Evolutionary conservation across 2,113 vertebrate genomes (phyloP), one percentile per base, ranked within the genome.

Genomic region (Herpetotheres cachinnans): DNA sequence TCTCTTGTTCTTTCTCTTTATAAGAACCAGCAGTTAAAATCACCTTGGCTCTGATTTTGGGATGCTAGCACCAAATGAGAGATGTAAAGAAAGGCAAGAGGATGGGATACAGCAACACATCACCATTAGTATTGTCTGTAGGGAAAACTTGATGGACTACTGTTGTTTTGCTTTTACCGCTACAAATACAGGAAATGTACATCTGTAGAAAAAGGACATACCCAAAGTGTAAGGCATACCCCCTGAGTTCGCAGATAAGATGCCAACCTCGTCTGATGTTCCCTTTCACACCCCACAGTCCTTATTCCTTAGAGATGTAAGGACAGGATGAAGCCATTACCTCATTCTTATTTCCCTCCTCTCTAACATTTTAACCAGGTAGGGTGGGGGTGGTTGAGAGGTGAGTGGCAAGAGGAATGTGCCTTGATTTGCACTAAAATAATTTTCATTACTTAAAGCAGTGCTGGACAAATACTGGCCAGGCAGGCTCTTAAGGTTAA

Each of bases 311-410:
- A 71, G 42, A 12, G 13, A 52, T 32, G 4, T 52, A 70, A 74
- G 16, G 34, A 77, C 17, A 86, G 6, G 26, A 42, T 66, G 30
- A 95, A 93, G 7, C 10, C 7, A 34, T 71, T 58, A 30, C 13
- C 54, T 78, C 2, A 11, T 67, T 76, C 44, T 50, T n/a, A n/a
- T 30, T 80, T 81, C 27, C 7, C 18, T 82, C 12, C 20, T 66
- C 55, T 61, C 10, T 34, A 92, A 32, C 6, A 6, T 85, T 70
- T 62, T n/a, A 25, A 24, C 8, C 19, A 58, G 32, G 5, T 0
- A 1, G 3, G 7, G 1, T 20, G 1, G 6, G 15, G 10, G 11
- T 30, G 8, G 56, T 7, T 54, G 21, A 7, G 8, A 16, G 63
- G 49, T 65, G 26, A 6, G 6, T 61, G 34, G 20, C 12, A 65